Percentiles rank a stretch among this genome's conserved stretches.
Evolutionary conservation across 2,888 invertebrate genomes (phyloP).

Genomic region (Agrochola litura): DNA sequence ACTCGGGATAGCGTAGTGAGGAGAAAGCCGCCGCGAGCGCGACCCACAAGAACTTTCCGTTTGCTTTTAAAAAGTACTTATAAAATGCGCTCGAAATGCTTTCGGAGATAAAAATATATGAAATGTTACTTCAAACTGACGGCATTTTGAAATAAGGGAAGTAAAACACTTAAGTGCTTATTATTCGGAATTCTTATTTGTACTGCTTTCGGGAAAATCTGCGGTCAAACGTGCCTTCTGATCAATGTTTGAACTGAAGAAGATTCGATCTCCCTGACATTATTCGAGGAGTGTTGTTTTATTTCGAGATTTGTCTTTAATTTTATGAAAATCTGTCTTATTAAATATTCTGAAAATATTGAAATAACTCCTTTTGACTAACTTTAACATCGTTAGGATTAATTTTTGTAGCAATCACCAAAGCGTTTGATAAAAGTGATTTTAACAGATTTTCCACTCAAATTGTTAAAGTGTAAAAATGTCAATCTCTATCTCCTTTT

Average conservation of each 20-base stretch:
- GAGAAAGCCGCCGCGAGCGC: background rate
- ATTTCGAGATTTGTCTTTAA: conserved; percentile 1
- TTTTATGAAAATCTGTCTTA: conserved; percentile 12
- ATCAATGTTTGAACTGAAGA: conserved; percentile 5
- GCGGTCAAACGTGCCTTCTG: conserved; percentile 38
- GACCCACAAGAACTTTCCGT: background rate
- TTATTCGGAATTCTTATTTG: conserved; percentile 26
- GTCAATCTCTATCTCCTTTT: background rate
- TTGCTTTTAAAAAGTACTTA: conserved; percentile 32
- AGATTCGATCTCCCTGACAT: conserved; percentile 1
- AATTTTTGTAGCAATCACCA: background rate
- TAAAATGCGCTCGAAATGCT: conserved; percentile 31
- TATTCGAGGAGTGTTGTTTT: background rate
- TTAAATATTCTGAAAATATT: background rate
- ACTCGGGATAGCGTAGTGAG: background rate
- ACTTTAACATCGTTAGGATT: background rate
- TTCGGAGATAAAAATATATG: conserved; percentile 25
- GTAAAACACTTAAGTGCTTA: conserved; percentile 17
- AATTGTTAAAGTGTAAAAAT: background rate
- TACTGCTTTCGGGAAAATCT: conserved; percentile 24
- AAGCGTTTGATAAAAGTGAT: background rate
- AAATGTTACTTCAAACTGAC: conserved; percentile 21
- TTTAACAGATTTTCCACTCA: background rate
- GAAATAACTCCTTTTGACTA: background rate
- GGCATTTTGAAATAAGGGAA: conserved; percentile 9